Evolutionary conservation across 2,888 invertebrate species (phyloP).

Genomic region (Polydrusus cervinus): DNA sequence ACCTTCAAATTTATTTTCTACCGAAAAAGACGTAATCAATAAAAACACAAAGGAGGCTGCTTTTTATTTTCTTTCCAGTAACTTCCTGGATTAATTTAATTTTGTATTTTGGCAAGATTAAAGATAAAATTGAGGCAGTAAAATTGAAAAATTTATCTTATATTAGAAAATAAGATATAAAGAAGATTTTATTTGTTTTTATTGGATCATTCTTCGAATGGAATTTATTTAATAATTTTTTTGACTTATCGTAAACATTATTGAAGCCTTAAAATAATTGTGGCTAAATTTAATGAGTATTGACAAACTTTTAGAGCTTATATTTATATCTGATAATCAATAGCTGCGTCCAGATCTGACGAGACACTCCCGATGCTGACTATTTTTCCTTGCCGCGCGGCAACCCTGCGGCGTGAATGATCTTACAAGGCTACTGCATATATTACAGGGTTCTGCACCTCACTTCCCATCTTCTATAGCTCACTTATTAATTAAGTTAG

Average conservation of each 20-base stretch:
- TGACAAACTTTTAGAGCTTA: no score
- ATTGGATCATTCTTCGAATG: neutral
- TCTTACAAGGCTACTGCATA: no score
- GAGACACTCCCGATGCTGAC: no score
- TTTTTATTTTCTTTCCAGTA: neutral
- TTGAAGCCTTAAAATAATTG: no score
- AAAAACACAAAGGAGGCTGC: neutral
- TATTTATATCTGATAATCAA: no score
- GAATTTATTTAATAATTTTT: neutral
- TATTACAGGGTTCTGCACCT: no score
- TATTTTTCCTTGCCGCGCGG: no score
- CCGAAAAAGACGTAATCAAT: neutral
- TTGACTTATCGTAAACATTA: neutral
- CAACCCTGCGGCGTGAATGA: no score
- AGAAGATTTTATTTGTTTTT: neutral
- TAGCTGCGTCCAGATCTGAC: no score
- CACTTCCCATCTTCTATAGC: no score
- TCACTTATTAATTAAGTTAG: no score
- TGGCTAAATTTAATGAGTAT: no score
- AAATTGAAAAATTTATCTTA: neutral
- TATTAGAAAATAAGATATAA: neutral
- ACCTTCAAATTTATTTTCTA: neutral
- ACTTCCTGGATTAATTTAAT: conserved; percentile 1
- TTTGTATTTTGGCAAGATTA: neutral
- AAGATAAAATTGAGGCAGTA: neutral